Conservation (phyloP, 2,888 invertebrate genomes). For the Mesorhabditis sp. region DNA sequence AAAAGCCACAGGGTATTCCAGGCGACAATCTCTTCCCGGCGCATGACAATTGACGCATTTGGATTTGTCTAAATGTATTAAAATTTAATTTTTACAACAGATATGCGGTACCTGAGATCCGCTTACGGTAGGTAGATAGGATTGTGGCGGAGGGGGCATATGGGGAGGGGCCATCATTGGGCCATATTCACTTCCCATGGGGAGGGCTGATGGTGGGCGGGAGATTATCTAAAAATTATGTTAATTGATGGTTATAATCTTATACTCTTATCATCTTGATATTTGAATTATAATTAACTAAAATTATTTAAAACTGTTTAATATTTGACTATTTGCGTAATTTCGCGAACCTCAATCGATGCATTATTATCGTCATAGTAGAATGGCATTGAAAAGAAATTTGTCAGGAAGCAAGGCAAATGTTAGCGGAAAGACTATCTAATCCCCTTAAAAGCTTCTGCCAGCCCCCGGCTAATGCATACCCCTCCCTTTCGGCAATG, state of each 20-base stretch:
- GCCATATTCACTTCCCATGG: neutral
- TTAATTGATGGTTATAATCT: neutral
- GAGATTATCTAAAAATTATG: neutral
- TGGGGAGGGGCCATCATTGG: neutral
- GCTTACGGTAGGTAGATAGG: no score
- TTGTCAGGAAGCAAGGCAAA: neutral
- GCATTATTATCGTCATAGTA: neutral
- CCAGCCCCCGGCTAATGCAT: neutral
- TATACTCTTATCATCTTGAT: no score
- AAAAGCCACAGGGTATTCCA: neutral
- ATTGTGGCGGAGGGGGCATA: no score
- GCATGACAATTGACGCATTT: neutral
- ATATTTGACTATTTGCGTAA: no score
- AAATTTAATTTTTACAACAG: no score
- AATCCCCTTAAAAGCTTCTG: neutral
- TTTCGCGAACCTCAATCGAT: neutral
- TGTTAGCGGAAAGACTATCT: neutral
- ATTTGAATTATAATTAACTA: no score
- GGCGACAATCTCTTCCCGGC: neutral
- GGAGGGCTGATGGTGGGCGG: neutral
- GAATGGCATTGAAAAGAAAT: conserved; percentile 1
- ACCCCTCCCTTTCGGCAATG: neutral
- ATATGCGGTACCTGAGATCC: no score
- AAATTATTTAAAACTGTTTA: no score
- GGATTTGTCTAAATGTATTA: neutral